Base-by-base conservation (phyloP, 2,113 vertebrate genomes). In the Ammospiza caudacuta region DNA sequence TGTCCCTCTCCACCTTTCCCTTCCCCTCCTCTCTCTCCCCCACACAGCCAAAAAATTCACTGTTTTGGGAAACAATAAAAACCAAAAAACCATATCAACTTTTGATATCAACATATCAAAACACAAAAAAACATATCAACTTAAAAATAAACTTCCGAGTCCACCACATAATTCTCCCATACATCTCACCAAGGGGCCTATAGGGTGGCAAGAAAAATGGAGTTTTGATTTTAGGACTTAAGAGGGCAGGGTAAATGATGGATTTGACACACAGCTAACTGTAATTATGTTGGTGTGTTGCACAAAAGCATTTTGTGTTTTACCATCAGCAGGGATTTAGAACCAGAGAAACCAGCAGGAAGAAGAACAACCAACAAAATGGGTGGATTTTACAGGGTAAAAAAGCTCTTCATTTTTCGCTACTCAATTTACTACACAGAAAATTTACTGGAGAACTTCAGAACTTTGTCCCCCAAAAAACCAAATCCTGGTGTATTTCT, bases 151-250 rank as follows among this genome's bases (percentile, higher is more conserved):
- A 47, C 3, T 59, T 70, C 51, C 1, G 5, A 54, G 29, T 55
- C 12, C 2, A 2, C 6, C 12, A 22, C 22, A 10, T 24, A 37
- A 35, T 43, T 5, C 5, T 69, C 9, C 23, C 35, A 10, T 35
- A 7, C 29, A 15, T 78, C 23, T 61, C 63, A 49, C 15, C 2
- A 3, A 41, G 1, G 2, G 6, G 62, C 6, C 10, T 58, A 18
- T 5, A 35, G 6, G 4, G 9, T 54, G 4, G 1, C 10, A 63
- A 29, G 21, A 15, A 80, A 86, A 46, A 57, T 0, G 0, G 15
- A 52, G 2, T 15, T 77, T 25, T 5, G n/a, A 5, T 35, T 82
- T 73, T 49, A 61, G 29, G 23, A 47, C 6, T 68, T 31, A 57
- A 49, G 15, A 68, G 25, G 35, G 2, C 27, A 77, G 9, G 9